Evolutionary conservation across 2,113 vertebrate species (phyloP), one percentile per base, ranked within the genome.

Genomic region (Eulacestoma nigropectus): DNA sequence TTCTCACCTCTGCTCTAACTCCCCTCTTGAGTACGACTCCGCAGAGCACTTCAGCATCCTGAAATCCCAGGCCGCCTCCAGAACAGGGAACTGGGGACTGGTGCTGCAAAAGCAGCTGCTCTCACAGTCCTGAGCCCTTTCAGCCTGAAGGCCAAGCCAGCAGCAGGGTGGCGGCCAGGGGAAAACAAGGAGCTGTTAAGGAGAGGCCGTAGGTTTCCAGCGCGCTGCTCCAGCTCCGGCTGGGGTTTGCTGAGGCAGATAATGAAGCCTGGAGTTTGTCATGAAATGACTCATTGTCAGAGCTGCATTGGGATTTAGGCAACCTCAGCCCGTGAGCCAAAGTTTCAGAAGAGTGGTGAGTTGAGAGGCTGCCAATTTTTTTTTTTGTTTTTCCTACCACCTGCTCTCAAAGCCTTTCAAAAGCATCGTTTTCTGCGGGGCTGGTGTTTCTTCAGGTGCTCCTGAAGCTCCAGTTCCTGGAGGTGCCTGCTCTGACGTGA

Each of bases 181-280:
- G 62, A 84, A 18, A 56, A n/a, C 53, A 11, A 85, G 91, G 87
- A 82, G 59, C 77, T 87, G 2, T 25, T 87, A 18, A n/a, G 42
- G 68, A 84, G 76, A 30, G 47, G 37, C 42, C 77, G 80, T 9
- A 47, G 62, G 46, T 75, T 95, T 69, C 74, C 74, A 89, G 50
- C 1, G 35, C 18, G 7, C 60, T 18, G 74, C 85, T 89, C 55
- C n/a, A 4, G n/a, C 87, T 70, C 90, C 1, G 46, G 39, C 94
- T 92, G 93, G 84, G 81, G 29, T 82, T 95, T 93, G 95, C 77
- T 72, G 96, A 94, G 93, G 96, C 95, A 91, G 90, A 82, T 93
- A 91, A 95, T 91, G 93, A 93, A 93, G 84, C 87, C 95, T 91
- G 92, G 93, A 87, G 87, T 91, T 93, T 87, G 96, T 91, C 93